Percentiles rank a stretch among this genome's conserved stretches.
Evolutionary conservation across 2,797 vertebrate species (phyloP).

Genomic region (Leptoclinus maculatus): DNA sequence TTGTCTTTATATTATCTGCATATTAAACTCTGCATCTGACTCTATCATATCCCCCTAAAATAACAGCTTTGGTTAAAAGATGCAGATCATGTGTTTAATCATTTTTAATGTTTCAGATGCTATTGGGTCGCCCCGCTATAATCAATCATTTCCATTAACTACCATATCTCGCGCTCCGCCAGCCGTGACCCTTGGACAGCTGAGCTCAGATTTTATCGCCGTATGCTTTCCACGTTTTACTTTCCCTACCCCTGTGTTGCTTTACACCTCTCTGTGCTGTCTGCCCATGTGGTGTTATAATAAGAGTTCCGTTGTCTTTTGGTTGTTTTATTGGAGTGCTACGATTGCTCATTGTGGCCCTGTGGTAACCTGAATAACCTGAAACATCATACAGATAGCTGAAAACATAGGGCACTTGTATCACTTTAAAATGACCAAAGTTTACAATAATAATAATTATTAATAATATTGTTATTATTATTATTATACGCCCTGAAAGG

Average conservation of each 20-base stretch:
- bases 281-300: constrained; percentile 47
- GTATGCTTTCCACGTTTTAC: constrained; percentile 67
- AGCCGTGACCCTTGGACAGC: constrained; percentile 81
- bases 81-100: constrained; percentile 71
- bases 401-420: background rate
- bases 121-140: constrained; percentile 58
- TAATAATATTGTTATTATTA: background rate
- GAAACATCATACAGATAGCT: constrained; percentile 35
- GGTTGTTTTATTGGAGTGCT: constrained; percentile 65
- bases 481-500: background rate
- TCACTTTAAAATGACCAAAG: background rate
- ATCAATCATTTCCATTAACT: constrained; percentile 84
- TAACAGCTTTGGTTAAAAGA: constrained; percentile 56
- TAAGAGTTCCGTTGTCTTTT: constrained; percentile 60
- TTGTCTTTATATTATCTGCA: constrained; percentile 65
- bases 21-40: constrained; percentile 58
- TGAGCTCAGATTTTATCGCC: constrained; percentile 80
- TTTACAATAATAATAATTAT: background rate
- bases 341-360: constrained; percentile 56
- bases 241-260: constrained; percentile 64
- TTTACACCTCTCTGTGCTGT: constrained; percentile 55
- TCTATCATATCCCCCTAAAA: constrained; percentile 24
- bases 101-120: constrained; percentile 69
- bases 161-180: constrained; percentile 75
- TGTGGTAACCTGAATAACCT: constrained; percentile 53